These are phyloP conservation scores for Anthoscopus minutus DNA, from an alignment of 2,113 vertebrate genomes.

Conservation along the genomic window DNA sequence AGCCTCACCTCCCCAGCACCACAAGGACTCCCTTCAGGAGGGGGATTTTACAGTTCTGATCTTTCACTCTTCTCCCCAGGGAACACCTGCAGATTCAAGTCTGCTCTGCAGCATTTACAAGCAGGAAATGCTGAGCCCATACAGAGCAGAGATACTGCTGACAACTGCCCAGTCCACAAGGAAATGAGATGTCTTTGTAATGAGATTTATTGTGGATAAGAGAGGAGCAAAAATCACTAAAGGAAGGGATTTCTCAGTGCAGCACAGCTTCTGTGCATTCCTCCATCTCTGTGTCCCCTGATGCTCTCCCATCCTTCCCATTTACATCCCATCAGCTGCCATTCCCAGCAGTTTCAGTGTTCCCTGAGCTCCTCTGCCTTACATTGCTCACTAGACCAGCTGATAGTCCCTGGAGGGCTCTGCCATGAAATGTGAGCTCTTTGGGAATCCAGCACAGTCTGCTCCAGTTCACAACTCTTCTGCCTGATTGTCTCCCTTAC, in stretches of 20 bases:
- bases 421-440: neutral
- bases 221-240: neutral
- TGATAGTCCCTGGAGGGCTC: neutral
- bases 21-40: neutral
- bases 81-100: neutral
- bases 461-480: neutral
- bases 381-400: neutral
- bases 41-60: neutral
- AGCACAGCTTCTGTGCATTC: neutral
- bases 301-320: neutral
- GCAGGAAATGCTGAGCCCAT: neutral
- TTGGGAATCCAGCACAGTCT: neutral
- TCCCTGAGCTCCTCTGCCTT: neutral
- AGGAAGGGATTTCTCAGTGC: neutral
- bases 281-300: fast-evolving
- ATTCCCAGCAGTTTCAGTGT: neutral
- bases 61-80: neutral
- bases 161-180: neutral
- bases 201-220: neutral
- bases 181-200: neutral
- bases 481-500: neutral
- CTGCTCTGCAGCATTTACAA: neutral
- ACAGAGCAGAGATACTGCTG: neutral
- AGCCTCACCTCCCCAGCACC: neutral
- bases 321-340: neutral